phyloP scores from a whole-genome alignment of 2,797 vertebrate genomes.

The Schizothorax lantsangensis region DNA sequence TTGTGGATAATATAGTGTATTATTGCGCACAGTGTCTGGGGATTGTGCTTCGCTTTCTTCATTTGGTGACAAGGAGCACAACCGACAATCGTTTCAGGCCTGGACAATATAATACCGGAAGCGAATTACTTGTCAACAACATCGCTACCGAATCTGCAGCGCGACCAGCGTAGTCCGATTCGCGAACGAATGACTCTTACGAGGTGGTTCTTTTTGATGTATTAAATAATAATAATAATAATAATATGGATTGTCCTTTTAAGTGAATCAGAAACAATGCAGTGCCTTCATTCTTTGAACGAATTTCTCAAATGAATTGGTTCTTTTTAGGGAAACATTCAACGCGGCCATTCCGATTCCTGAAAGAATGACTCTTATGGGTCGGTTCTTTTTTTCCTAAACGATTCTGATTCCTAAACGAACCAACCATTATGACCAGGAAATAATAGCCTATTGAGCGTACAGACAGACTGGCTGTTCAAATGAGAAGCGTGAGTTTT shows the following conservation, averaged over 20 bases:
- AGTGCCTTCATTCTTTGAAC: not conserved
- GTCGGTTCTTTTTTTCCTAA: not conserved
- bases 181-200: not conserved
- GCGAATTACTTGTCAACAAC: not conserved
- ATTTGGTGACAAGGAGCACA: not conserved
- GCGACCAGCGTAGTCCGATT: not conserved
- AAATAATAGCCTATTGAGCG: not conserved
- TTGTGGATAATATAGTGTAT: not conserved
- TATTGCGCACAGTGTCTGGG: not conserved
- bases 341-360: not conserved
- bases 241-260: not conserved
- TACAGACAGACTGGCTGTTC: not conserved
- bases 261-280: not conserved
- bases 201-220: no score
- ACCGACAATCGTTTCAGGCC: not conserved
- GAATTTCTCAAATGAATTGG: not conserved
- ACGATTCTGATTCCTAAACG: not conserved
- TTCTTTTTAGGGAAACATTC: not conserved
- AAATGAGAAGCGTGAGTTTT: not conserved
- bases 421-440: not conserved
- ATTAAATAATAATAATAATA: not conserved
- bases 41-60: not conserved
- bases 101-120: not conserved
- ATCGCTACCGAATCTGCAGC: not conserved
- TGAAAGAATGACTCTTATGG: not conserved